These are phyloP conservation scores for Semotilus atromaculatus DNA, from an alignment of 2,797 vertebrate species.

Conservation along the genomic window DNA sequence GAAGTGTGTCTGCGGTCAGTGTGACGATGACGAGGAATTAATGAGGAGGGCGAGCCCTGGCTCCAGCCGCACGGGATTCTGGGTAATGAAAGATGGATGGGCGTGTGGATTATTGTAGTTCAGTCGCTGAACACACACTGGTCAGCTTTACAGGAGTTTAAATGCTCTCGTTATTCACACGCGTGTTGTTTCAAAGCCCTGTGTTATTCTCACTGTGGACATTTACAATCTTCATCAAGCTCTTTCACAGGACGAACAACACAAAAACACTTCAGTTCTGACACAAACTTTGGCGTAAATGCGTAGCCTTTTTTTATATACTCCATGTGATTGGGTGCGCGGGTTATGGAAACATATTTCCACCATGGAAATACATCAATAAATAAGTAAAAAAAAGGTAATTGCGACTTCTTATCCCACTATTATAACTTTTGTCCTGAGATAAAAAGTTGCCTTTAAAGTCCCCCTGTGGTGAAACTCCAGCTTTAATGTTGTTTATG, in stretches of 20 bases:
- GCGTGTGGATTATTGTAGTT: not conserved
- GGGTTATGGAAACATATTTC: not conserved
- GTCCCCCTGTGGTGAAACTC: too few species aligned
- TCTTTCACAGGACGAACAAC: too few species aligned
- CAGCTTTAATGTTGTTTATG: too few species aligned
- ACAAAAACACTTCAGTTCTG: not conserved
- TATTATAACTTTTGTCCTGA: too few species aligned
- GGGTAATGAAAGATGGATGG: slow-evolving; percentile 58
- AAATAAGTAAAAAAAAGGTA: too few species aligned
- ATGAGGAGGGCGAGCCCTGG: slow-evolving; percentile 82
- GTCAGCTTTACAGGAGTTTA: not conserved
- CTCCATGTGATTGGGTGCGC: not conserved
- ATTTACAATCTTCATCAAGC: not conserved
- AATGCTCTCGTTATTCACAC: not conserved
- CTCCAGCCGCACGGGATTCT: not conserved
- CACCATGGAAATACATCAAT: not conserved
- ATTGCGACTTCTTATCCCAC: too few species aligned
- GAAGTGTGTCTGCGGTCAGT: slow-evolving; percentile 87
- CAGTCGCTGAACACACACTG: not conserved
- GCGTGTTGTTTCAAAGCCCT: not conserved
- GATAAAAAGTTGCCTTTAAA: too few species aligned
- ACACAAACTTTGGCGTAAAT: not conserved
- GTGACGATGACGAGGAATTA: slow-evolving; percentile 82
- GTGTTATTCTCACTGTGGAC: not conserved
- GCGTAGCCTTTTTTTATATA: not conserved